Base-by-base conservation (phyloP, 2,888 invertebrate species). In the Napeogenes sylphis region DNA sequence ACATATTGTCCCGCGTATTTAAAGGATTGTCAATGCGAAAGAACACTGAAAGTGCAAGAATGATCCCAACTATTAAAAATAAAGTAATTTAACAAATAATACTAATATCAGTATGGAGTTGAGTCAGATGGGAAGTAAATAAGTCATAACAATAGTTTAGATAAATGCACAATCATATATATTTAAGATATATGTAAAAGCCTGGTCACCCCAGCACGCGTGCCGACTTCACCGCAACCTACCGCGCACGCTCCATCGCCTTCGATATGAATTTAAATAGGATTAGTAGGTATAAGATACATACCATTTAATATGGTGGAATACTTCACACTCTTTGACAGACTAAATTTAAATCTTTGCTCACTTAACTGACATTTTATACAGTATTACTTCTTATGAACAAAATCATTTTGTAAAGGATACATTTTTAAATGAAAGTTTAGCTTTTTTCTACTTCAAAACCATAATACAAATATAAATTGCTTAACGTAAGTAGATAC, bases 221-320 rank as follows among this genome's bases (percentile, higher is more conserved):
- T 84, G 84, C 68, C 57, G 87, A 75, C 71, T 75, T 77, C 83
- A 79, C 75, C 76, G 74, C 80, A 74, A 76, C 79, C 76, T 72
- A 78, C 79, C 79, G 84, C 82, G 83, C 87, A 85, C 87, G 86
- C 82, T 72, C 70, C 66, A 71, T 70, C 78, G 68, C 73, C 79
- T 83, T 82, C 81, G 81, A 82, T 84, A 81, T 86, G 88, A 87
- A 87, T 88, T 83, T 83, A 84, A 88, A 88, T 83, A 80, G 81
- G 83, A 85, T 83, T 86, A 85, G 30, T 42, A 10, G 42, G 10
- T 51, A 81, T 75, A 75, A 75, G 71, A 69, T 64, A 65, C 75
- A 75, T 75, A 78, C 74, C 71, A 69, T 67, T 70, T 66, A 70
- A 68, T 66, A 71, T 69, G 68, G 68, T 61, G 58, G 61, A 51